Conservation (phyloP, 2,797 vertebrate species). For the Characodon lateralis region DNA sequence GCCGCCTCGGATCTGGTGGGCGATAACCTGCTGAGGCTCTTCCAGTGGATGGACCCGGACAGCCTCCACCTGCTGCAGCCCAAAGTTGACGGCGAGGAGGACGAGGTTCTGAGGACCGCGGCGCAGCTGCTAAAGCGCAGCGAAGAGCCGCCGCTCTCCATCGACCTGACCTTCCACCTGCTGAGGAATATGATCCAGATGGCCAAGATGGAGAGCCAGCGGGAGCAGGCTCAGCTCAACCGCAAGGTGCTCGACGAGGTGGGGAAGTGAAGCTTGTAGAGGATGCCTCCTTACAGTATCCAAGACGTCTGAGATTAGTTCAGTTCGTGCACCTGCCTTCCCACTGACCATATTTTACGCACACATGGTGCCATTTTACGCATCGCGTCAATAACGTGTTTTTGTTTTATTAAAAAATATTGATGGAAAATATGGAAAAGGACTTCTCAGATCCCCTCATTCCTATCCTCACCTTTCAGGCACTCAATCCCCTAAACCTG, state of each 20-base stretch:
- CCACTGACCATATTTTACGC: slow-evolving; percentile 54
- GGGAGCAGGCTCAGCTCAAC: slow-evolving; percentile 88
- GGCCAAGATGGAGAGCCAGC: slow-evolving; percentile 87
- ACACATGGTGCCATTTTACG: slow-evolving; percentile 49
- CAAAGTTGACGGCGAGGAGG: slow-evolving; percentile 19
- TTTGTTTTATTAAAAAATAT: slow-evolving; percentile 29
- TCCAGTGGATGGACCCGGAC: slow-evolving; percentile 51
- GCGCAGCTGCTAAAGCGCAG: slow-evolving; percentile 76
- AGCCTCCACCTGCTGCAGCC: slow-evolving; percentile 30
- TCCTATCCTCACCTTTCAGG: background rate
- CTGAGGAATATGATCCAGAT: slow-evolving; percentile 92
- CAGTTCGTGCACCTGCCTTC: slow-evolving; percentile 45
- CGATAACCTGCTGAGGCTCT: slow-evolving; percentile 65
- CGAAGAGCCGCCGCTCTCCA: slow-evolving; percentile 88
- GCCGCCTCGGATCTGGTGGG: slow-evolving; percentile 65
- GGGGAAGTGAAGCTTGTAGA: slow-evolving; percentile 82
- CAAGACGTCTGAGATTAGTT: slow-evolving; percentile 47
- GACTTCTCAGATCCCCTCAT: slow-evolving; percentile 16
- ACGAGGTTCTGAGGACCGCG: slow-evolving; percentile 24
- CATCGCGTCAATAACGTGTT: slow-evolving; percentile 25
- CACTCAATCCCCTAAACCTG: background rate
- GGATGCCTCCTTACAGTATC: slow-evolving; percentile 29
- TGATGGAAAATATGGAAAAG: slow-evolving; percentile 27
- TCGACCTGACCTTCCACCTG: slow-evolving; percentile 95
- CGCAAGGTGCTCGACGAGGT: slow-evolving; percentile 89